Evolutionary conservation across 2,113 vertebrate genomes (phyloP).

Genomic region (Halichoeres trimaculatus): DNA sequence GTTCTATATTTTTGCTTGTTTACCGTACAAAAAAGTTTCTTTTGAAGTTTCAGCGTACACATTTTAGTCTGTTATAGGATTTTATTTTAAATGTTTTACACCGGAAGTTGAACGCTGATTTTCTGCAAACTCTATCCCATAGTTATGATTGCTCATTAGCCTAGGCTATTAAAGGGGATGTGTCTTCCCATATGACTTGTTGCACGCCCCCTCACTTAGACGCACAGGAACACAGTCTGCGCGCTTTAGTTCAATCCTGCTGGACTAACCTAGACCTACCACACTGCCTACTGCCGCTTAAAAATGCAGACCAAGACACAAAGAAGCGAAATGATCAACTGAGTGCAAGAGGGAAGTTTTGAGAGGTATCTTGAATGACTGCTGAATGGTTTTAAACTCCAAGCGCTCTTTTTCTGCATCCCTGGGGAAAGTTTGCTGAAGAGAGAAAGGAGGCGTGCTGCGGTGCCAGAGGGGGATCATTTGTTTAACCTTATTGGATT

Average conservation of each 20-base stretch:
- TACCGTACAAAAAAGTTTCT: too few species aligned
- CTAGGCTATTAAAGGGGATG: slow-evolving; percentile 16
- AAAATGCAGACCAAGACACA: slow-evolving; percentile 43
- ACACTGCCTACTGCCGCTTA: slow-evolving; percentile 32
- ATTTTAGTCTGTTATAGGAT: neutral
- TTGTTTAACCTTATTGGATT: slow-evolving; percentile 57
- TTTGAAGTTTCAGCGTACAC: too few species aligned
- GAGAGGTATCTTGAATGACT: slow-evolving; percentile 57
- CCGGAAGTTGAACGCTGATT: slow-evolving; percentile 20
- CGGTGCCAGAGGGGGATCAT: slow-evolving; percentile 40
- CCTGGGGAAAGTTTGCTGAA: slow-evolving; percentile 71
- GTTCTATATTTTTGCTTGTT: too few species aligned
- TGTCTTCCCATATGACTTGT: slow-evolving; percentile 21
- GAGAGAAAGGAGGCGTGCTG: slow-evolving; percentile 50
- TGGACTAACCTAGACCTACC: slow-evolving; percentile 9
- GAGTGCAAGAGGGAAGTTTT: slow-evolving; percentile 44
- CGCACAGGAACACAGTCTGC: slow-evolving; percentile 32
- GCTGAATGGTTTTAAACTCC: slow-evolving; percentile 70
- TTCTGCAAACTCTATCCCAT: slow-evolving; percentile 2
- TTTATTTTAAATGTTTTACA: neutral
- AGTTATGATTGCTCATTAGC: neutral
- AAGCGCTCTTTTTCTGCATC: slow-evolving; percentile 59
- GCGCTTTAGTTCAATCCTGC: slow-evolving; percentile 41
- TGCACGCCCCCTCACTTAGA: slow-evolving; percentile 58
- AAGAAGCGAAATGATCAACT: slow-evolving; percentile 40